A percentile compares a stretch with the other conserved stretches of the same genome.
Conservation (phyloP, 2,113 vertebrate genomes). For the Callocephalon fimbriatum region DNA sequence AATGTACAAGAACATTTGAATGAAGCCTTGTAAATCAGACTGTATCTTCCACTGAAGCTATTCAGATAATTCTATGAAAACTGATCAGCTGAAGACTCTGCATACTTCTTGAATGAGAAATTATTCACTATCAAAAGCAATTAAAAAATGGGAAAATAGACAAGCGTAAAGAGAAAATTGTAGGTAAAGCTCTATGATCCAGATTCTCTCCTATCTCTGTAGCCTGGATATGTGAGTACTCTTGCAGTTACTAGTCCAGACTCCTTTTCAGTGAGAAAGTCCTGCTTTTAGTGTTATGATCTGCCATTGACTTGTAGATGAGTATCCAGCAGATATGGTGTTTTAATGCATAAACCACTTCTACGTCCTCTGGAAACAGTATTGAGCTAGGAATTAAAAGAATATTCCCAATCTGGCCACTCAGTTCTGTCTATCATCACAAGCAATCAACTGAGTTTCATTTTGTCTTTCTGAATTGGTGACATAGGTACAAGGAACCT, state of each 20-base stretch:
- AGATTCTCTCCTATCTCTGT: neutral
- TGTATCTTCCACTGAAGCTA: neutral
- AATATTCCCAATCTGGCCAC: neutral
- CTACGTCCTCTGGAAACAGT: accelerated
- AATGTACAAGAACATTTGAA: neutral
- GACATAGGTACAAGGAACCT: neutral
- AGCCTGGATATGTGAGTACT: neutral
- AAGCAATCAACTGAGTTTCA: neutral
- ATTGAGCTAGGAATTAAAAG: neutral
- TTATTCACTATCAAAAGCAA: neutral
- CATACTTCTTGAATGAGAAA: neutral
- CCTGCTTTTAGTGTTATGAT: neutral
- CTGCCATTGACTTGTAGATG: neutral
- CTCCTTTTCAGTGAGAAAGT: neutral
- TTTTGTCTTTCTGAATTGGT: neutral
- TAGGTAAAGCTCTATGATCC: neutral
- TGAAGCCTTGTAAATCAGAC: neutral
- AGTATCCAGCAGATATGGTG: neutral
- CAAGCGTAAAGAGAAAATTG: neutral
- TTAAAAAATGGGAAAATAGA: neutral
- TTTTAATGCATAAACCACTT: neutral
- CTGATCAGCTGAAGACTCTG: neutral
- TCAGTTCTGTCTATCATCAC: neutral
- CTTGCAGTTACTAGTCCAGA: neutral
- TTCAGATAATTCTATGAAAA: neutral